These are phyloP conservation scores for Lota lota DNA, from an alignment of 2,113 vertebrate genomes.

Conservation along the genomic window DNA sequence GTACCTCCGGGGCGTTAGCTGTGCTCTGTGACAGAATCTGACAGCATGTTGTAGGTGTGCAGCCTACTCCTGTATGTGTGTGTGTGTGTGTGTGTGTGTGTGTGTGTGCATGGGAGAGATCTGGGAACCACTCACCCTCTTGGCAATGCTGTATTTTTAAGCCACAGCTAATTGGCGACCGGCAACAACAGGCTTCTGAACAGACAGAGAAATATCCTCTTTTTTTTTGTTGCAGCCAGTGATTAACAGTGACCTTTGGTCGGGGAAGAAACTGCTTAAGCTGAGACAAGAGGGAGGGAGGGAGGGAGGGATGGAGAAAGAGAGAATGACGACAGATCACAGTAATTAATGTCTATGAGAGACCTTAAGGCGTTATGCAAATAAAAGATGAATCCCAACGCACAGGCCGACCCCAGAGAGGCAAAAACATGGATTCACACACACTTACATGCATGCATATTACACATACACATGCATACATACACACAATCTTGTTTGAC, in stretches of 20 bases:
- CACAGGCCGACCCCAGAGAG: conserved; percentile 32
- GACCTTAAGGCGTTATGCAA: conserved; percentile 64
- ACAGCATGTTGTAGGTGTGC: not conserved
- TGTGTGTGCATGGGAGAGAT: not conserved
- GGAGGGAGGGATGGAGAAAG: conserved; percentile 17
- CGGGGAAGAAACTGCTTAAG: conserved; percentile 45
- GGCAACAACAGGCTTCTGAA: conserved; percentile 48
- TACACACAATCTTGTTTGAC: not conserved
- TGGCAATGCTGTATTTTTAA: conserved; percentile 31
- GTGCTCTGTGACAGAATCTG: not conserved
- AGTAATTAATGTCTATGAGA: conserved; percentile 65
- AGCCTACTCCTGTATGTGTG: not conserved
- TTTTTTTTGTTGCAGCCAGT: conserved; percentile 49
- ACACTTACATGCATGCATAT: no score
- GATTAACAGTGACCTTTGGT: conserved; percentile 69
- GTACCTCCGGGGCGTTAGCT: not conserved
- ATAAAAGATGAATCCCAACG: conserved; percentile 56
- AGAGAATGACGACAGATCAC: conserved; percentile 41
- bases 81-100: conserved; percentile 1
- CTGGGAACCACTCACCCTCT: conserved; percentile 5
- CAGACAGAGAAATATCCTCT: conserved; percentile 55
- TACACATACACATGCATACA: no score
- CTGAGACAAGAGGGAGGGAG: conserved; percentile 26
- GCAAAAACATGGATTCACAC: conserved; percentile 5
- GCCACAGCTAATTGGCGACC: conserved; percentile 37